These are phyloP conservation scores for Xenops minutus DNA, from an alignment of 2,797 vertebrate genomes.

Conservation along the genomic window DNA sequence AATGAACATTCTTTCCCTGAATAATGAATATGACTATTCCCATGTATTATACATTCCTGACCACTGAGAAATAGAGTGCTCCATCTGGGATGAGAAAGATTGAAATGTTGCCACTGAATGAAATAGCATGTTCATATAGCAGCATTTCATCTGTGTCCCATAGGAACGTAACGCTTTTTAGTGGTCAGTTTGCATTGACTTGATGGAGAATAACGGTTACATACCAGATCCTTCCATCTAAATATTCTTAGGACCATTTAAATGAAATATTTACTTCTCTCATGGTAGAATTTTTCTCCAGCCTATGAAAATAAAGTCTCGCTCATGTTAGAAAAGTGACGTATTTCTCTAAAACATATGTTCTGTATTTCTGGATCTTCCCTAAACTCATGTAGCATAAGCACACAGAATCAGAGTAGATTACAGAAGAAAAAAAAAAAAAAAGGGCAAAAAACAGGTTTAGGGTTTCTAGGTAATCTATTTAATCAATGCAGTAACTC, in stretches of 20 bases:
- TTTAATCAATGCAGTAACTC: neutral
- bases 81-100: neutral
- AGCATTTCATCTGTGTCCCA: neutral
- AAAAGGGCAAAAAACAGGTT: neutral
- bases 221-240: neutral
- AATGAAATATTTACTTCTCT: neutral
- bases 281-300: neutral
- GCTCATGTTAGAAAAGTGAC: neutral
- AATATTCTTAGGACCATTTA: neutral
- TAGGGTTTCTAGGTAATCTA: neutral
- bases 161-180: neutral
- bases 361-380: neutral
- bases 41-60: slow-evolving; percentile 15
- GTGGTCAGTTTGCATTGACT: neutral
- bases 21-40: slow-evolving; percentile 15
- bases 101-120: neutral
- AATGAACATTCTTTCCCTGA: neutral
- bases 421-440: neutral
- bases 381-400: neutral
- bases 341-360: neutral
- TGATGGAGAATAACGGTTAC: neutral
- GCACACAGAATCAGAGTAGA: neutral
- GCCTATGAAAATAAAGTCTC: neutral
- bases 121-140: neutral
- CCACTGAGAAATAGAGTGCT: neutral